Conservation (phyloP, 2,888 invertebrate species). For the Camptogramma bilineatum region DNA sequence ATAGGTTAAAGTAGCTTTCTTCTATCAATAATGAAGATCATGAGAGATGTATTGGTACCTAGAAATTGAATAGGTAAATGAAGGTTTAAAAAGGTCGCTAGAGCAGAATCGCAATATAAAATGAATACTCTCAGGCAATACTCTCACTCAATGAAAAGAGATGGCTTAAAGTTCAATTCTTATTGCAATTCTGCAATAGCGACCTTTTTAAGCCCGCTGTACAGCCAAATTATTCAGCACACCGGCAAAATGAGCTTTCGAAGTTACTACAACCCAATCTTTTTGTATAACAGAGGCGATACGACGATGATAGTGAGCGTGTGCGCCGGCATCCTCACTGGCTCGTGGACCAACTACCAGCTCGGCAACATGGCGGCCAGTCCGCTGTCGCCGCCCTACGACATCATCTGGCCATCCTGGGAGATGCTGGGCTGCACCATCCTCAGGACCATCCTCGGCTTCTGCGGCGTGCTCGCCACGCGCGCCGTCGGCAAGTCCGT, state of each 20-base stretch:
- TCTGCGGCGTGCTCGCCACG: slow-evolving; percentile 89
- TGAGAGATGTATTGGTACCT: no score
- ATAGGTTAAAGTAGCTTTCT: no score
- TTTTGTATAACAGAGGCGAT: slow-evolving; percentile 88
- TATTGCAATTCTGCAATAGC: no score
- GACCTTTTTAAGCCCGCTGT: no score
- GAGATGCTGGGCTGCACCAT: slow-evolving; percentile 89
- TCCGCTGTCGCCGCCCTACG: slow-evolving; percentile 88
- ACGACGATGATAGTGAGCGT: slow-evolving; percentile 95
- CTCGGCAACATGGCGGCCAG: slow-evolving; percentile 89
- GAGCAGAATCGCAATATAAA: no score
- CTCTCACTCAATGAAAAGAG: no score
- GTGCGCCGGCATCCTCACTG: slow-evolving; percentile 90
- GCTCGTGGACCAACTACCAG: slow-evolving; percentile 94
- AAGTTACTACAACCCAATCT: background rate
- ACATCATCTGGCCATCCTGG: slow-evolving; percentile 91
- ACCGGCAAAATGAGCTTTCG: background rate
- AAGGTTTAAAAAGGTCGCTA: no score
- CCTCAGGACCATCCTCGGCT: slow-evolving; percentile 90
- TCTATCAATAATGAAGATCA: no score
- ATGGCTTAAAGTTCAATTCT: no score
- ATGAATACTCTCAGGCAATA: no score
- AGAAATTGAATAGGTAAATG: no score
- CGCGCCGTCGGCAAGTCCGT: slow-evolving; percentile 88
- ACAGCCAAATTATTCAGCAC: background rate